A percentile compares a stretch with the other conserved stretches of the same genome.
phyloP scores from a whole-genome alignment of 2,113 vertebrate species.

The Andinoacara biseriatus region DNA sequence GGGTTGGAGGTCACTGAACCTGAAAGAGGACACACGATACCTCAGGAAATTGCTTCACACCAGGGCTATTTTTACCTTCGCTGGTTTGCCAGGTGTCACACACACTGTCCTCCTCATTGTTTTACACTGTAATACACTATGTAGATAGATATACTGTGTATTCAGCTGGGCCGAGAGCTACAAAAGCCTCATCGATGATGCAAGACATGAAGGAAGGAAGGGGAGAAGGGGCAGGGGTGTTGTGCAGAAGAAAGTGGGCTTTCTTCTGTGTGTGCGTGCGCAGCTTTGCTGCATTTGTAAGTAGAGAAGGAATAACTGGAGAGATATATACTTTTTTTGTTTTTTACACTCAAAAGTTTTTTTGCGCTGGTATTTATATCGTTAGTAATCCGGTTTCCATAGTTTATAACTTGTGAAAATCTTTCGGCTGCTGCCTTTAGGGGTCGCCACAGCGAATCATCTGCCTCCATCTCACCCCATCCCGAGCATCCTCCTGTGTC shows the following conservation, averaged over 20 bases:
- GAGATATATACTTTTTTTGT: neutral
- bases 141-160: neutral
- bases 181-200: neutral
- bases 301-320: neutral
- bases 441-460: neutral
- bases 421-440: neutral
- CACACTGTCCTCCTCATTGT: neutral
- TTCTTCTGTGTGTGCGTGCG: too few relatives aligned
- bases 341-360: neutral
- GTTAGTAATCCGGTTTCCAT: neutral
- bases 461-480: neutral
- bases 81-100: neutral
- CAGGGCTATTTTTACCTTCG: constrained; percentile 27
- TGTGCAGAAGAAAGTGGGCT: neutral
- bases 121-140: neutral
- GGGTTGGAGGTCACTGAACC: constrained; percentile 15
- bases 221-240: neutral
- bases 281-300: too few relatives aligned
- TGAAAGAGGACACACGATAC: constrained; percentile 23
- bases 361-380: neutral
- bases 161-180: neutral
- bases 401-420: neutral
- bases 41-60: constrained; percentile 18
- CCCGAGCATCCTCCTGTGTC: neutral
- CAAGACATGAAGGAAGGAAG: neutral